Conservation (phyloP, 2,888 invertebrate species). For the Nemurella pictetii region DNA sequence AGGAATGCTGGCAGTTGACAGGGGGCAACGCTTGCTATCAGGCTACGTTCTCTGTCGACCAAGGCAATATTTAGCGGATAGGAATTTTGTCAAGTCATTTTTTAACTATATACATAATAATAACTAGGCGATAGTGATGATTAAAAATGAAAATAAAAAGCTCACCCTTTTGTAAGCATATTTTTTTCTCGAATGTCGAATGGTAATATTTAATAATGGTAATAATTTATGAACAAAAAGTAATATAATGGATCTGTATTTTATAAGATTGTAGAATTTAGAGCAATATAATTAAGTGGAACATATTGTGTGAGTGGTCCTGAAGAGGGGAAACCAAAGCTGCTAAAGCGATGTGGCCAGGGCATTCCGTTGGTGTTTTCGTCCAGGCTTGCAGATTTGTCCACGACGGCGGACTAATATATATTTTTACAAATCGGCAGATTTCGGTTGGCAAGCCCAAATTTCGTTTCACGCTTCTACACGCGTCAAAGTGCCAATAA, state of each 20-base stretch:
- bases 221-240: constrained; percentile 36
- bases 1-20: background rate
- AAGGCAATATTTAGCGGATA: background rate
- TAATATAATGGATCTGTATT: constrained; percentile 35
- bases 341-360: background rate
- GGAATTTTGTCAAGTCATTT: constrained; percentile 28
- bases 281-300: background rate
- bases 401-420: constrained; percentile 36
- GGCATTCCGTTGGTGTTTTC: background rate
- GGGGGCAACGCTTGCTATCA: background rate
- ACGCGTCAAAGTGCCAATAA: background rate
- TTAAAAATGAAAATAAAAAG: constrained; percentile 1
- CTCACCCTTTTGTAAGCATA: constrained; percentile 10
- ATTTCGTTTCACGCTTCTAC: background rate
- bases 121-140: background rate
- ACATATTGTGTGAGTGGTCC: background rate
- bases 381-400: constrained; percentile 17
- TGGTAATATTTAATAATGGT: constrained; percentile 28
- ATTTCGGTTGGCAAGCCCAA: background rate
- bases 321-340: background rate
- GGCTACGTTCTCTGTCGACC: background rate
- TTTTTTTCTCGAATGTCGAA: constrained; percentile 33
- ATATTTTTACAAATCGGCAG: constrained; percentile 38
- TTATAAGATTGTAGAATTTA: constrained; percentile 29
- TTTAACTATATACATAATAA: constrained; percentile 19